Percentiles rank a stretch among this genome's conserved stretches.
Conservation (phyloP, 2,797 vertebrate genomes). For the Sebastes diploproa region DNA sequence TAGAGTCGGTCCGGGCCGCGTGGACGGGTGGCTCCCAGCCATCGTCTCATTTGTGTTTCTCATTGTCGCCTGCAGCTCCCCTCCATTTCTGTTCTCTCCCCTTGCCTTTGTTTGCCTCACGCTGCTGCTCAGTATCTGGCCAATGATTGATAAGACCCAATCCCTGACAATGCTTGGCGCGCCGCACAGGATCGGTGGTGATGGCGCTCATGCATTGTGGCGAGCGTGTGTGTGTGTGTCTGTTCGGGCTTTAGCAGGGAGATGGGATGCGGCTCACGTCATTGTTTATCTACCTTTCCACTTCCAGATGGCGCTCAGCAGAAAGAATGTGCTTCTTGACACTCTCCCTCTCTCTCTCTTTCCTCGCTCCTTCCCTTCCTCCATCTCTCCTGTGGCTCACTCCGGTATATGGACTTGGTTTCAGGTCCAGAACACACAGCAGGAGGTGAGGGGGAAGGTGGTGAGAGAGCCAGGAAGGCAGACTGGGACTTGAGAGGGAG, state of each 20-base stretch:
- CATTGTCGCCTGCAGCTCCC: constrained; percentile 71
- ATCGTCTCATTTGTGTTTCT: constrained; percentile 75
- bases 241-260: constrained; percentile 52
- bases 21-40: constrained; percentile 63
- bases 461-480: constrained; percentile 57
- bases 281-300: constrained; percentile 84
- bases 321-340: constrained; percentile 81
- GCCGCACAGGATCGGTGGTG: constrained; percentile 54
- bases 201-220: constrained; percentile 57
- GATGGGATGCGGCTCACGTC: constrained; percentile 69
- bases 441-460: constrained; percentile 46
- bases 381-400: constrained; percentile 65
- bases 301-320: constrained; percentile 84
- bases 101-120: constrained; percentile 72
- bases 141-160: constrained; percentile 84
- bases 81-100: constrained; percentile 65
- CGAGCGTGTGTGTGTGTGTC: constrained; percentile 26
- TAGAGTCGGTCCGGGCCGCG: constrained; percentile 43
- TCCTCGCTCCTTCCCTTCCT: constrained; percentile 40
- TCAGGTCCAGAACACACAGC: constrained; percentile 69
- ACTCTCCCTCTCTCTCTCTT: constrained; percentile 40
- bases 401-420: constrained; percentile 62
- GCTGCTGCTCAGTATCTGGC: constrained; percentile 82
- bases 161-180: constrained; percentile 80
- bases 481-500: constrained; percentile 58